Base-by-base conservation (phyloP, 2,113 vertebrate species). In the Lycaon pictus region DNA sequence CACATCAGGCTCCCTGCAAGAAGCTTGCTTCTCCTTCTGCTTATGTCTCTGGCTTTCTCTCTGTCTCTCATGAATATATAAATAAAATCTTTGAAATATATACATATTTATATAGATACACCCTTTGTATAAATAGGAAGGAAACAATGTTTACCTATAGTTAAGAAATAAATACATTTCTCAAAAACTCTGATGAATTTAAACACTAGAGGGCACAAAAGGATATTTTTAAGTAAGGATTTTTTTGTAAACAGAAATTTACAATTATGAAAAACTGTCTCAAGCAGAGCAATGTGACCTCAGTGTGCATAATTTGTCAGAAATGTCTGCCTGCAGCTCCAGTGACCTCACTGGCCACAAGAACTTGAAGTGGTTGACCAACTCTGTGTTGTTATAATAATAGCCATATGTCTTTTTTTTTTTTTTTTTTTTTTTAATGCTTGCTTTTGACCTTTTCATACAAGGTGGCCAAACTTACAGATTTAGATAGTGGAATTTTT, bases 191-290 rank as follows among this genome's bases (percentile, higher is more conserved):
- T 89, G 87, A 80, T 87, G 32, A 79, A 86, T 94, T 97, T 97
- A 88, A 98, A 98, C 98, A 92, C 98, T 96, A 99, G 98, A 98
- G 98, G 98, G 98, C 98, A 98, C 82, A 95, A 95, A 96, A 98
- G 97, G 0, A 0, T 96, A 56, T 95, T 97, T 98, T 96, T 15
- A 86, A 94, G 62, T 90, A 58, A 72, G 85, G 67, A 10, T 4
- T 19, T 29, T 92, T 95, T 86, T 79, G 3, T n/a, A 48, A 93
- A 71, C 35, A 62, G n/a, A 32, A 56, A 74, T 11, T 48, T 96
- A 22, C n/a, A 27, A 32, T 95, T 89, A 90, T 48, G 85, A 98
- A 98, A 98, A 96, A 25, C 12, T 69, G 67, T 91, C 90, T 90
- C 35, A 56, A 48, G 69, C 35, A 35, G n/a, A 97, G 80, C 3